phyloP scores from a whole-genome alignment of 2,113 vertebrate genomes.

The Rana temporaria region DNA sequence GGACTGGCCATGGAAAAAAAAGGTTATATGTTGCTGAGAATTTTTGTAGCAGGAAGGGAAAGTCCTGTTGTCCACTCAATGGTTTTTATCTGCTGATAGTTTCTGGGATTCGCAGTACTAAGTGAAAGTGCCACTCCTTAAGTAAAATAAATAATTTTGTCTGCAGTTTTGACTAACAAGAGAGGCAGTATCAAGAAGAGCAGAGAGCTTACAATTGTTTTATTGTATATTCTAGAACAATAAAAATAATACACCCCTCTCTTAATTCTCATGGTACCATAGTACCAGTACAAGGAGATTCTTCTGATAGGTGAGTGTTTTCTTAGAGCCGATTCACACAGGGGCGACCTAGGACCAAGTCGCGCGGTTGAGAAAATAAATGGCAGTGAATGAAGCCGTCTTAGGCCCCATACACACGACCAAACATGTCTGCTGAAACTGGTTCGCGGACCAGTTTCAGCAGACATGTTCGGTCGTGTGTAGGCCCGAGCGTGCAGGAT shows the following conservation, averaged over 20 bases:
- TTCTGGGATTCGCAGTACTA: background rate
- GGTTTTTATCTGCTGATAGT: constrained; percentile 29
- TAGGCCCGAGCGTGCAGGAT: no score
- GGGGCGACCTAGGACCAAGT: no score
- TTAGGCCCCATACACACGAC: no score
- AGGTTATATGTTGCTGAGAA: background rate
- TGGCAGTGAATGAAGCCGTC: no score
- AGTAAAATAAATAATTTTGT: constrained; percentile 36
- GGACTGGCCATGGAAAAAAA: background rate
- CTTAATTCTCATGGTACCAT: background rate
- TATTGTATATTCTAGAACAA: constrained; percentile 15
- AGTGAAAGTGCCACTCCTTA: constrained; percentile 38
- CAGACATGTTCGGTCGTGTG: no score
- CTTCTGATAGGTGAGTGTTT: background rate
- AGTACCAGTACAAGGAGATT: background rate
- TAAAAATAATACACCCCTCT: background rate
- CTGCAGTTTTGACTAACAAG: constrained; percentile 21
- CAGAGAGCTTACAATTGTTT: constrained; percentile 29
- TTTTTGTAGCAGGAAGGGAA: constrained; percentile 14
- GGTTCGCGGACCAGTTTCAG: no score
- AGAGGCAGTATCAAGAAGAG: constrained; percentile 13
- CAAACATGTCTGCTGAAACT: no score
- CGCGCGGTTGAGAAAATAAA: no score
- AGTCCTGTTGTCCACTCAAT: constrained; percentile 4
- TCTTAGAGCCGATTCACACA: no score